Evolutionary conservation across 2,797 vertebrate genomes (phyloP).

Genomic region (Euphonia xanthogaster): DNA sequence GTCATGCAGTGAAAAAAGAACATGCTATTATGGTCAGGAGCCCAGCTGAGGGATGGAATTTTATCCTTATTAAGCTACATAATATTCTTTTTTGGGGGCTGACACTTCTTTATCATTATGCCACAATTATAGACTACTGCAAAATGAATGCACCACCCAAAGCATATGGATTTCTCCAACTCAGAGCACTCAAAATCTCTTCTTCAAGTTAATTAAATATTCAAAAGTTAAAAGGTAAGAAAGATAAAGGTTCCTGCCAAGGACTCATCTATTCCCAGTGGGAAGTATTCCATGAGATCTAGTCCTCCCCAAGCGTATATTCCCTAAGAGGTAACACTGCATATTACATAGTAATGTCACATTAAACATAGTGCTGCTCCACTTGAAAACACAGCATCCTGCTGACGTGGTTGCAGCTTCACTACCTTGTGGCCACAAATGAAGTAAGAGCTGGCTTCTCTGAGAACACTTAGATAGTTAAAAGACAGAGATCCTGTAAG

Average conservation of each 20-base stretch:
- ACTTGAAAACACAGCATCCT: background rate
- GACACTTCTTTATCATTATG: background rate
- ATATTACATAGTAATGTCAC: background rate
- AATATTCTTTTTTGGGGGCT: background rate
- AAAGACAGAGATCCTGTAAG: background rate
- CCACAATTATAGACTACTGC: background rate
- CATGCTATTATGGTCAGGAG: background rate
- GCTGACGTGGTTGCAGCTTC: background rate
- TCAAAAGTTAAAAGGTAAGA: background rate
- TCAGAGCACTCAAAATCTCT: background rate
- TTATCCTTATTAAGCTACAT: background rate
- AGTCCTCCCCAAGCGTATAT: background rate
- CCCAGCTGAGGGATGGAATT: background rate
- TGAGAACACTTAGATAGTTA: background rate
- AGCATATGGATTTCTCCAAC: background rate
- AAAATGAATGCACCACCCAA: background rate
- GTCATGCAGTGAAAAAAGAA: background rate
- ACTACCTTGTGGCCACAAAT: background rate
- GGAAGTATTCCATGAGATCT: background rate
- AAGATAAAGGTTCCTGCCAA: background rate
- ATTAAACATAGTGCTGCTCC: background rate
- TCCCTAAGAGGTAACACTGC: background rate
- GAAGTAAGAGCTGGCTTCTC: background rate
- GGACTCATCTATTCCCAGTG: background rate
- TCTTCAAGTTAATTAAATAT: background rate